Base-by-base conservation (phyloP, 2,888 invertebrate species). In the Campaea margaritaria region DNA sequence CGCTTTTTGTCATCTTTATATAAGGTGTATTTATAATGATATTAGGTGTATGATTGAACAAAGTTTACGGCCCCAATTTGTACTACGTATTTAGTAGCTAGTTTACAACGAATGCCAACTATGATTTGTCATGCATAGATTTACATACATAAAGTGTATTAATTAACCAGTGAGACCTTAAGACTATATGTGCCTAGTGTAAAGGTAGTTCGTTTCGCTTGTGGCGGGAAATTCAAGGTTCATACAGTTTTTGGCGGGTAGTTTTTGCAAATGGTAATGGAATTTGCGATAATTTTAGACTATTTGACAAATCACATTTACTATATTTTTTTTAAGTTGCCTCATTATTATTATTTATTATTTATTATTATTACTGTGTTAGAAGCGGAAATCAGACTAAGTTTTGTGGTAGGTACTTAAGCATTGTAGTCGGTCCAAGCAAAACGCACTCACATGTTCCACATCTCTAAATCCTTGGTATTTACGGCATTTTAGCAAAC, bases 401-500 rank as follows among this genome's bases (percentile, higher is more conserved):
- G n/a, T n/a, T n/a, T n/a, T n/a, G n/a, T n/a, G n/a, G n/a, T n/a
- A n/a, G n/a, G n/a, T n/a, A n/a, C n/a, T n/a, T n/a, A n/a, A n/a
- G n/a, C n/a, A n/a, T n/a, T n/a, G n/a, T n/a, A n/a, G n/a, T n/a
- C n/a, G n/a, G n/a, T n/a, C n/a, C n/a, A n/a, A n/a, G n/a, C n/a
- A n/a, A n/a, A n/a, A n/a, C n/a, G n/a, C 41, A 41, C 16, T 41
- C 15, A 41, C 13, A 13, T 2, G 15, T 41, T 52, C 13, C 27
- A 36, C 42, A 42, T 53, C 49, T 39, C 44, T 47, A 54, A 41
- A 59, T 49, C 12, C 36, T 46, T 12, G 58, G 48, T 59, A 59
- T 64, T 60, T 50, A 51, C 15, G 13, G 48, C 44, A 46, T 47
- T 64, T 64, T 60, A 43, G 64, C 51, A 57, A 64, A 59, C 57